These are phyloP conservation scores for Laspeyria flexula DNA, from an alignment of 2,888 invertebrate species.

Conservation along the genomic window DNA sequence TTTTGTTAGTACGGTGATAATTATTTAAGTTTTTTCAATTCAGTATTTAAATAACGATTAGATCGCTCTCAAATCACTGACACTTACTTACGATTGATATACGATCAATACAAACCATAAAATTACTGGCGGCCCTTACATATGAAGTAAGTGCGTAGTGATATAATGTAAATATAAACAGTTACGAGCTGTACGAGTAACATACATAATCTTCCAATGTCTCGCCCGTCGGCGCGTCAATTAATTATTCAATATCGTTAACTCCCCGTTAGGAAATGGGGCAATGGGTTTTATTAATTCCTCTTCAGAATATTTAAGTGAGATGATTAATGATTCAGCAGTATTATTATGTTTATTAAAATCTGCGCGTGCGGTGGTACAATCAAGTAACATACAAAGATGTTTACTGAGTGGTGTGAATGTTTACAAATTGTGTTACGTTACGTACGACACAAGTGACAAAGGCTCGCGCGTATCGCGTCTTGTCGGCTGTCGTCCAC, in stretches of 20 bases:
- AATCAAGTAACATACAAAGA: conserved; percentile 53
- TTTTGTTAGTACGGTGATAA: too few relatives aligned
- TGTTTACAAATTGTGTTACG: conserved; percentile 66
- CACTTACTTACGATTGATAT: too few relatives aligned
- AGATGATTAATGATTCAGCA: conserved; percentile 50
- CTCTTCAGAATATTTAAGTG: conserved; percentile 54
- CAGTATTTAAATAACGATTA: too few relatives aligned
- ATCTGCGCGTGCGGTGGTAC: conserved; percentile 53
- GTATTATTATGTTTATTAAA: conserved; percentile 54
- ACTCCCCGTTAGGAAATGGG: conserved; percentile 59
- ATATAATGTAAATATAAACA: conserved; percentile 1
- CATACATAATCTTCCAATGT: conserved; percentile 52
- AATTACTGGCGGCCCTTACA: too few relatives aligned
- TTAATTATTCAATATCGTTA: conserved; percentile 76
- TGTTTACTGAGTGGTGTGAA: conserved; percentile 60
- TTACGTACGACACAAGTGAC: conserved; percentile 34
- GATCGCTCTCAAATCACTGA: too few relatives aligned
- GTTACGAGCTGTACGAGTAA: conserved; percentile 24
- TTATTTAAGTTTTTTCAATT: too few relatives aligned
- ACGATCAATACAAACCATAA: too few relatives aligned
- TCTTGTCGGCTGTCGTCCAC: conserved; percentile 29
- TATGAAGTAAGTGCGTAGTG: background rate
- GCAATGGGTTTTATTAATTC: conserved; percentile 64
- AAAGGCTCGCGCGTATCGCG: conserved; percentile 27
- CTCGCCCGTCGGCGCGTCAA: conserved; percentile 63